A percentile compares a stretch with the other conserved stretches of the same genome.
phyloP scores from a whole-genome alignment of 2,113 vertebrate species.

The Brachyhypopomus occidentalis region DNA sequence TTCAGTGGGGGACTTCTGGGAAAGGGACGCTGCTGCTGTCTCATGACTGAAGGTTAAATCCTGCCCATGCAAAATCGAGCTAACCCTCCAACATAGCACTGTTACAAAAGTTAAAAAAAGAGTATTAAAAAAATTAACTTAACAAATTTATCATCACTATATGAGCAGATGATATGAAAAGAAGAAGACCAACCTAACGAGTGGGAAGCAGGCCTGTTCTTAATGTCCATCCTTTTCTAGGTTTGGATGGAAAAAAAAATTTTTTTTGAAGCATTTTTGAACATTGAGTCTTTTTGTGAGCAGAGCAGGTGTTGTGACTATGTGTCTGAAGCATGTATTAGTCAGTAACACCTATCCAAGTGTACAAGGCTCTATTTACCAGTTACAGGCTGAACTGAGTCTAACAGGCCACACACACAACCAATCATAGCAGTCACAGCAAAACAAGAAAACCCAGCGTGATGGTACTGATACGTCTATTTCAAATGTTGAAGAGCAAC shows the following conservation, averaged over 20 bases:
- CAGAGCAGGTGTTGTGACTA: neutral
- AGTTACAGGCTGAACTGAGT: neutral
- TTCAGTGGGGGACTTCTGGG: neutral
- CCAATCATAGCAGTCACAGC: neutral
- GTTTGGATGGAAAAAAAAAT: conserved; percentile 72
- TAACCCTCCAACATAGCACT: neutral
- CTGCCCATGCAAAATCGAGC: neutral
- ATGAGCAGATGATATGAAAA: neutral
- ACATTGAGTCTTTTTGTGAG: too few relatives aligned
- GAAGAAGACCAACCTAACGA: conserved; percentile 77
- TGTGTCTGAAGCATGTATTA: neutral
- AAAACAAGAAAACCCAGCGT: neutral
- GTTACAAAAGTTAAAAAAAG: neutral
- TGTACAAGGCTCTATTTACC: neutral
- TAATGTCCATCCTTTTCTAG: conserved; percentile 73
- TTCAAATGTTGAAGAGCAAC: neutral
- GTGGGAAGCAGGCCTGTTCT: conserved; percentile 76
- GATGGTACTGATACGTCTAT: neutral
- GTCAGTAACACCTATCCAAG: neutral
- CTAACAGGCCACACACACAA: neutral
- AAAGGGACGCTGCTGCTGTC: neutral
- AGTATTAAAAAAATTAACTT: neutral
- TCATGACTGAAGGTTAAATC: neutral
- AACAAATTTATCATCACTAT: neutral
- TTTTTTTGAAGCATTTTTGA: conserved; percentile 64